Percentiles rank a stretch among this genome's conserved stretches.
Evolutionary conservation across 2,113 vertebrate species (phyloP).

Genomic region (Leptosomus discolor): DNA sequence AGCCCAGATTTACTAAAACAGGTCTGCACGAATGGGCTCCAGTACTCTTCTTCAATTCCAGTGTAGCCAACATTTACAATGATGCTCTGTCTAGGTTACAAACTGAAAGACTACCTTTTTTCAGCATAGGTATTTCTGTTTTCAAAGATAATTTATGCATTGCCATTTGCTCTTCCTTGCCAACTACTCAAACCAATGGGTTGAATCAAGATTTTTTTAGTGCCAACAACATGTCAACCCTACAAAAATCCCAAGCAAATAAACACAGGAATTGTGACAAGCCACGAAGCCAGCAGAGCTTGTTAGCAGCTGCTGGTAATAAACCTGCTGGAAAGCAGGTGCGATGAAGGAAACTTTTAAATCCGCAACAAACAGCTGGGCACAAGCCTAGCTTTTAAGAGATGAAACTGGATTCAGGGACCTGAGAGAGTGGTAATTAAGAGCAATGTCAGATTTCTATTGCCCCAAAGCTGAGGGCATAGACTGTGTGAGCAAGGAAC

Average conservation of each 20-base stretch:
- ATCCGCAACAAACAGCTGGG: not conserved
- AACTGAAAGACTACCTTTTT: not conserved
- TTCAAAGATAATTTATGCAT: not conserved
- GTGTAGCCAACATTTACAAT: not conserved
- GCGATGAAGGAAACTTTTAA: not conserved
- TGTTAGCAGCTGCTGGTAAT: constrained; percentile 38
- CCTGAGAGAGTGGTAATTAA: not conserved
- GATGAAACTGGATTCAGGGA: not conserved
- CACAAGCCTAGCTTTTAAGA: not conserved
- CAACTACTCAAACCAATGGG: not conserved
- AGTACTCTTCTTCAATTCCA: not conserved
- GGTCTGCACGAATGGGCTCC: not conserved
- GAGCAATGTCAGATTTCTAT: not conserved
- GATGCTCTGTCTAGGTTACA: not conserved
- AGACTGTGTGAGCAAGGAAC: not conserved
- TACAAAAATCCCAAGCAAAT: not conserved
- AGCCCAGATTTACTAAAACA: not conserved
- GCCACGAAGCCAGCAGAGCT: not conserved
- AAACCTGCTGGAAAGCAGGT: constrained; percentile 27
- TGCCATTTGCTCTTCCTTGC: not conserved
- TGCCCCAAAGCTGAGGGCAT: not conserved
- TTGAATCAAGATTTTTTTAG: not conserved
- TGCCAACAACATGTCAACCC: not conserved
- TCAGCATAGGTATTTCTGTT: not conserved
- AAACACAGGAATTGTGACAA: not conserved